Base-by-base conservation (phyloP, 2,797 vertebrate genomes). In the Geotrypetes seraphini region DNA sequence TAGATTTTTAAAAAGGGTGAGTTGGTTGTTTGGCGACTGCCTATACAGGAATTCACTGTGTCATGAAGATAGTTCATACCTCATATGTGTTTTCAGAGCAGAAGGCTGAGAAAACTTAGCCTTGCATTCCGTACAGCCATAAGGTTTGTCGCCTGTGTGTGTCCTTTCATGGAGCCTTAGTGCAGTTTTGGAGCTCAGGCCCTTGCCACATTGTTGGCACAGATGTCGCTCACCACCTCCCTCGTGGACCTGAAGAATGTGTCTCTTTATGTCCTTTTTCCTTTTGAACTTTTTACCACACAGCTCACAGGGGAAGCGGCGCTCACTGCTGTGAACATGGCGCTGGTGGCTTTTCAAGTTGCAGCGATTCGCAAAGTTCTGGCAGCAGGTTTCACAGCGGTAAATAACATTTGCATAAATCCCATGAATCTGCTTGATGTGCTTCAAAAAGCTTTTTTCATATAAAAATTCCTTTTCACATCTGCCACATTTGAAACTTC, bases 261-360 rank as follows among this genome's bases (percentile, higher is more conserved):
- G 96, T 30, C 93, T 79, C 36, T 84, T 85, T 13, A 98, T 90
- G 3, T 99, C 82, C 73, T 97, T 99, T 75, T 91, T 91, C 40
- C 96, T 78, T 59, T 99, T 99, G 68, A 99, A 99, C 60, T 85
- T 86, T 78, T 99, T 98, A 7, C 67, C 38, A 48, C 96, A 98
- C 43, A 88, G 69, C 15, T 85, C 80, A 5, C 96, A 99, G 0
- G 83, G 56, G 57, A 92, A 97, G 22, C 81, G 89, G 19, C 95
- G 83, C 66, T 96, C 92, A 0, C 77, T 90, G 28, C 72, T 96
- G 73, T 98, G 96, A n/a, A 99, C 96, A 0, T 96, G 93, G 22
- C 84, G 84, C 57, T 97, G 87, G 9, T 99, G 96, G 72, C 94
- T 88, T 74, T 90, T 93, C 25, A 98, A 74, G 74, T 98, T 99